Percentiles rank a stretch among this genome's conserved stretches.
These are phyloP conservation scores for Aegithalos caudatus DNA, from an alignment of 2,113 vertebrate genomes.

Conservation along the genomic window DNA sequence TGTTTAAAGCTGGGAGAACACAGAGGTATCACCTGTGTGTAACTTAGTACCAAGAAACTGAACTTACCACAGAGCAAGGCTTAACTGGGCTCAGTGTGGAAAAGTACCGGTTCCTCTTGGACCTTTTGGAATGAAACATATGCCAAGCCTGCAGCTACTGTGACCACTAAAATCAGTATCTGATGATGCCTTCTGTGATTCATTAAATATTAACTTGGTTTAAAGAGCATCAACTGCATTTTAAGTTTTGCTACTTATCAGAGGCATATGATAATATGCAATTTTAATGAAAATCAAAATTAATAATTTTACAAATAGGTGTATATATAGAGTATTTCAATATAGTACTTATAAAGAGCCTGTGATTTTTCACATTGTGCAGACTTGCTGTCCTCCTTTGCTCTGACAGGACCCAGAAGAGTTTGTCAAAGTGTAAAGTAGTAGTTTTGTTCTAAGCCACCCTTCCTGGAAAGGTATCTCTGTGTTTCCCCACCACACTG, in stretches of 20 bases:
- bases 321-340: neutral
- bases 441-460: neutral
- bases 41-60: neutral
- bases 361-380: neutral
- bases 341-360: neutral
- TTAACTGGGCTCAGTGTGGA: neutral
- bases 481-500: neutral
- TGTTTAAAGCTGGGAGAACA: neutral
- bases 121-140: neutral
- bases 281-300: neutral
- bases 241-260: neutral
- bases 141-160: neutral
- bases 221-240: neutral
- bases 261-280: neutral
- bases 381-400: neutral
- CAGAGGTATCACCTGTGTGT: accelerated
- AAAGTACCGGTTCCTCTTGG: neutral
- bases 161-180: neutral
- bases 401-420: neutral
- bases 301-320: too few relatives aligned
- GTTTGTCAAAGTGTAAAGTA: neutral
- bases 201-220: neutral
- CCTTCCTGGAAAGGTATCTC: neutral
- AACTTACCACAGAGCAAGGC: neutral
- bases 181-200: neutral